Evolutionary conservation across 2,113 vertebrate species (phyloP).

Genomic region (Bettongia penicillata): DNA sequence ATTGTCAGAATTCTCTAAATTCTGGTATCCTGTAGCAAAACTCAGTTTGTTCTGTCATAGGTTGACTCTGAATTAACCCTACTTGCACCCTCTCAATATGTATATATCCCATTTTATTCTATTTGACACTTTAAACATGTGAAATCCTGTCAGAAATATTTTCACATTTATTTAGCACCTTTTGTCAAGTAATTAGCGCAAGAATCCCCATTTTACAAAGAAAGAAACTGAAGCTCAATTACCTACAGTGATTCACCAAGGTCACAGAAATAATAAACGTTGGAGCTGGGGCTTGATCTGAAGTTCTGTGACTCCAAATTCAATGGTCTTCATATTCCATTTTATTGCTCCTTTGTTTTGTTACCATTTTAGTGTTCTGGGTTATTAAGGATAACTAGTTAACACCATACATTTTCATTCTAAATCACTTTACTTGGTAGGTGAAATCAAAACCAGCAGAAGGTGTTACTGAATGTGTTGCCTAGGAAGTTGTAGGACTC

Average conservation of each 20-base stretch:
- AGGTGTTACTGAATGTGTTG: neutral
- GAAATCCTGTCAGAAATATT: neutral
- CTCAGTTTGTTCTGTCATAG: neutral
- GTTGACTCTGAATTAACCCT: neutral
- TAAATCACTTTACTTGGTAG: neutral
- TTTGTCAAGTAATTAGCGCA: neutral
- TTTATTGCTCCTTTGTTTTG: too few relatives aligned
- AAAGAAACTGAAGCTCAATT: neutral
- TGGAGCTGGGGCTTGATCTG: neutral
- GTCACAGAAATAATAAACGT: neutral
- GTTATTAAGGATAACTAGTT: neutral
- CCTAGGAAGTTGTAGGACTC: neutral
- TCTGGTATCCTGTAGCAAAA: neutral
- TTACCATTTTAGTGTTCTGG: neutral
- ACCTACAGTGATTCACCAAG: neutral
- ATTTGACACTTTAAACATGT: neutral
- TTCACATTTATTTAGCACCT: neutral
- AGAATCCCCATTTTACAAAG: neutral
- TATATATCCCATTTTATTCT: neutral
- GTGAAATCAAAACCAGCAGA: neutral
- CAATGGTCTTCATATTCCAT: neutral
- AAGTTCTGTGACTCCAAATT: neutral
- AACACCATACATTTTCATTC: neutral
- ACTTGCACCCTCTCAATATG: neutral
- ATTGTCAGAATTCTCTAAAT: neutral